Conservation (phyloP, 1,140 invertebrate species). For the Calephelis virginiensis region DNA sequence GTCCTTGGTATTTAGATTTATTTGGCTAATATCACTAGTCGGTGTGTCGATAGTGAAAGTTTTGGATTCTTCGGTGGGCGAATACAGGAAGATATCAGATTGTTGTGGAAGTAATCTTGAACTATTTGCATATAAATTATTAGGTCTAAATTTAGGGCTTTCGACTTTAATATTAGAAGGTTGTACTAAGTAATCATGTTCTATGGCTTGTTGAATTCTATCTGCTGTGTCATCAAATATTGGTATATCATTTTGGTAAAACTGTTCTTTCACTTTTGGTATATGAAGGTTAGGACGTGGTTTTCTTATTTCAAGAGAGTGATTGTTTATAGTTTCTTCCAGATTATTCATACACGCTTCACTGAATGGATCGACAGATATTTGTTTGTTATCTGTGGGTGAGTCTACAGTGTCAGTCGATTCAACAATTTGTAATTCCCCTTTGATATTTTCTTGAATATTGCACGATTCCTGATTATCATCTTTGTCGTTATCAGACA, state of each 20-base stretch:
- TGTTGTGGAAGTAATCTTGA: conserved; percentile 65
- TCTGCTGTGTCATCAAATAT: conserved; percentile 48
- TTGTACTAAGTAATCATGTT: conserved; percentile 80
- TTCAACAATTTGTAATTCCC: conserved; percentile 58
- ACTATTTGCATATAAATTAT: conserved; percentile 71
- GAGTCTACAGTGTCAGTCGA: conserved; percentile 61
- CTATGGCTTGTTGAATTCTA: conserved; percentile 74
- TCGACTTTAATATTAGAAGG: conserved; percentile 81
- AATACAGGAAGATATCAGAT: conserved; percentile 64
- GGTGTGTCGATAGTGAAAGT: conserved; percentile 68
- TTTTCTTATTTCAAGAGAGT: conserved; percentile 44
- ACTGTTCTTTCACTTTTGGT: conserved; percentile 62
- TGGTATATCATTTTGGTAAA: conserved; percentile 71
- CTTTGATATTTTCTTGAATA: conserved; percentile 38
- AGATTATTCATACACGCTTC: conserved; percentile 72
- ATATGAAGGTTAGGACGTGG: conserved; percentile 55
- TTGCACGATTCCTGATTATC: conserved; percentile 40
- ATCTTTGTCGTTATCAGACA: conserved; percentile 80
- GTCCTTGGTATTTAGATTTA: conserved; percentile 68
- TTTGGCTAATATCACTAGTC: conserved; percentile 72
- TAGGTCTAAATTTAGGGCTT: conserved; percentile 68
- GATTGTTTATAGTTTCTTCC: conserved; percentile 54
- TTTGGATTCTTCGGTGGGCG: conserved; percentile 69
- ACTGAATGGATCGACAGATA: conserved; percentile 67
- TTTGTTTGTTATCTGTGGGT: conserved; percentile 37